A percentile compares a stretch with the other conserved stretches of the same genome.
Conservation (phyloP, 2,113 vertebrate genomes). For the Murina feae region DNA sequence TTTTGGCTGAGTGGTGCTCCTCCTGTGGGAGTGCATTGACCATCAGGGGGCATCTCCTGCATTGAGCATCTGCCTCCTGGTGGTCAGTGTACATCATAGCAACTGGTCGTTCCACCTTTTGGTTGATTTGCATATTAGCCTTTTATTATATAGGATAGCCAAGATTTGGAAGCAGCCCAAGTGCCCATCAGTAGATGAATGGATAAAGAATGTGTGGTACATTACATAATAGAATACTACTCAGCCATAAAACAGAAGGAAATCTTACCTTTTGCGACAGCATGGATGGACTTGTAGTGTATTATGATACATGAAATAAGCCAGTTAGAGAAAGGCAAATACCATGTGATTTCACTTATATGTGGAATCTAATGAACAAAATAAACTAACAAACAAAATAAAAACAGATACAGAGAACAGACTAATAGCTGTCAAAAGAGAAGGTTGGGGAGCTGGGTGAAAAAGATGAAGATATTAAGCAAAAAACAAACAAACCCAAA, state of each 20-base stretch:
- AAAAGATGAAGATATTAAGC: neutral
- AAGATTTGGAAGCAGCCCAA: neutral
- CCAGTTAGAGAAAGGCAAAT: neutral
- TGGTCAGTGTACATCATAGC: too few species aligned
- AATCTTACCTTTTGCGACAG: neutral
- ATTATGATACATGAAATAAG: neutral
- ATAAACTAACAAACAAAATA: neutral
- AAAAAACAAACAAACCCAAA: neutral
- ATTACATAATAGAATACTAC: neutral
- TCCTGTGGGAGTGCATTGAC: too few species aligned
- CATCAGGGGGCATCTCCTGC: too few species aligned
- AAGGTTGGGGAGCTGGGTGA: neutral
- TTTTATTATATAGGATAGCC: neutral
- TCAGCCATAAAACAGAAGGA: neutral
- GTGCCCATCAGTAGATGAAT: neutral
- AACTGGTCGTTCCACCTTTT: too few species aligned
- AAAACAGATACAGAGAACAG: neutral
- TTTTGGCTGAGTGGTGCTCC: too few species aligned
- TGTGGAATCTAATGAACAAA: neutral
- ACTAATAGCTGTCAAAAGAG: neutral
- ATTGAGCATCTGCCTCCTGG: too few species aligned
- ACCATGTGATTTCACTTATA: neutral
- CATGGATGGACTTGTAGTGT: neutral
- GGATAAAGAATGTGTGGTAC: neutral
- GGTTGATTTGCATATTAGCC: too few species aligned